Base-by-base conservation (phyloP, 2,888 invertebrate genomes). In the Eristalis pertinax region DNA sequence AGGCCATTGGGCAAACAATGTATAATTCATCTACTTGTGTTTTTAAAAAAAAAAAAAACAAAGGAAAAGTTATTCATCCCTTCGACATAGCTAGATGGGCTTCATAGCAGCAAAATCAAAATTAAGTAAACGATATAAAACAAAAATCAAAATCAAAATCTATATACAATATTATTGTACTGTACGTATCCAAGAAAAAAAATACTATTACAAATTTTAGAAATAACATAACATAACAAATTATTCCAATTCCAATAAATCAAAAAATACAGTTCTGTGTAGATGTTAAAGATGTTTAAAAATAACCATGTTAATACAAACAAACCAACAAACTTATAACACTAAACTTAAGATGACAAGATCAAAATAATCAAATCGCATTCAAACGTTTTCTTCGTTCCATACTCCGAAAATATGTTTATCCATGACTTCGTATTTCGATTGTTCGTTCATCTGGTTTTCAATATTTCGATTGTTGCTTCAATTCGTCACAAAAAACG, bases 31-130 rank as follows among this genome's bases (percentile, higher is more conserved):
- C 24, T 65, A 76, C 63, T 65, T 73, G 68, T 75, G 56, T 82
- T 70, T 74, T 50, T 43, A 67, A 5, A 5, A 50, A 29, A 74
- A 32, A 38, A 29, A 72, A 58, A 67, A 5, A 5, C 38, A 29
- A 74, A 32, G 50, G 38, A 72, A 58, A 72, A 38, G 70, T 82
- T 80, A 87, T 76, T 83, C 87, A 87, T 80, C 80, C 87, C 76
- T 78, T 84, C 87, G 84, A 75, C 83, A 87, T 75, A 83, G 86
- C 78, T 85, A 87, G 79, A 90, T 91, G 91, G 93, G 93, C 93
- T 93, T 92, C 91, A 90, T 90, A 91, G 92, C 93, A 93, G 91
- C 89, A 92, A 92, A 92, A 92, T 92, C 92, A 93, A 93, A 93
- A 92, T 90, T 90, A 90, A 80, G 70, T 89, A 82, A 88, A 87